phyloP scores from a whole-genome alignment of 2,113 vertebrate species.

The Takifugu flavidus region DNA sequence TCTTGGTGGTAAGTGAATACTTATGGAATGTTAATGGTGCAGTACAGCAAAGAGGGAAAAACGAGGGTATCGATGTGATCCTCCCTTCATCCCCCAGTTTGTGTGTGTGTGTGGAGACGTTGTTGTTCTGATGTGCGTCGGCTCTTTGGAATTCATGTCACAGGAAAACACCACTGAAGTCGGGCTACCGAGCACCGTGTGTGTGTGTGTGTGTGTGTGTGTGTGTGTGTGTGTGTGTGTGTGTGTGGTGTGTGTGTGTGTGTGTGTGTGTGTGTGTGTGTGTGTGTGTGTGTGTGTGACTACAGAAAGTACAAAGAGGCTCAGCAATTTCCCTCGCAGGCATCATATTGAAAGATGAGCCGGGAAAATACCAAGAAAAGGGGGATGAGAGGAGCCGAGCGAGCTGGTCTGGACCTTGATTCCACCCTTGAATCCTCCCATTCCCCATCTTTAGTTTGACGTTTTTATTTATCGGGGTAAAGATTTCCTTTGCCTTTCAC shows the following conservation, averaged over 20 bases:
- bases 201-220: too few species aligned
- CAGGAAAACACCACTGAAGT: constrained; percentile 35
- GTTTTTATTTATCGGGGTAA: constrained; percentile 39
- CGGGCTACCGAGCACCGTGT: constrained; percentile 6
- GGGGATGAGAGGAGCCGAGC: not conserved
- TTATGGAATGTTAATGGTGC: constrained; percentile 58
- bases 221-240: too few species aligned
- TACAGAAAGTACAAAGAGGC: not conserved
- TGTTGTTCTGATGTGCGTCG: constrained; percentile 8
- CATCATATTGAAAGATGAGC: not conserved
- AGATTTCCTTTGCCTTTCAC: constrained; percentile 42
- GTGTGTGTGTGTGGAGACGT: not conserved
- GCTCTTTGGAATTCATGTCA: constrained; percentile 56
- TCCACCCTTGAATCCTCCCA: not conserved
- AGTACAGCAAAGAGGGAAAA: constrained; percentile 39
- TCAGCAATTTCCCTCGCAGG: not conserved
- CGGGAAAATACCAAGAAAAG: not conserved
- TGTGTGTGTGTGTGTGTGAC: too few species aligned
- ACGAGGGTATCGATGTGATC: constrained; percentile 48
- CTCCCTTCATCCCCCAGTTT: not conserved
- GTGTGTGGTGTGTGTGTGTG: too few species aligned
- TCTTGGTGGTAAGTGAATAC: constrained; percentile 48
- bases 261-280: too few species aligned
- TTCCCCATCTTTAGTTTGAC: constrained; percentile 3
- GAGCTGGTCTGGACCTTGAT: constrained; percentile 4